Evolutionary conservation across 2,888 invertebrate genomes (phyloP).

Genomic region (Calephelis perditalis): DNA sequence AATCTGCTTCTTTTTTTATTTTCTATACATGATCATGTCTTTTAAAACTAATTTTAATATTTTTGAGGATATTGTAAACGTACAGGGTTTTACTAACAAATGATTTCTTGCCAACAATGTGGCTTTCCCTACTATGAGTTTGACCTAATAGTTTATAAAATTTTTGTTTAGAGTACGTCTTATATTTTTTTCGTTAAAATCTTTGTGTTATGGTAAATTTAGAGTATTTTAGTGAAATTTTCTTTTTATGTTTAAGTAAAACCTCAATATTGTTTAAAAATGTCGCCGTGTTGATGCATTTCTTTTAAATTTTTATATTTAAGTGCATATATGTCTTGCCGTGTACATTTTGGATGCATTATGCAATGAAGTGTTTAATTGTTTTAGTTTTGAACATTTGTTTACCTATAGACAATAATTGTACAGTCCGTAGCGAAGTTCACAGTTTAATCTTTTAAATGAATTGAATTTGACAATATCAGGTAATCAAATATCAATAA

Average conservation of each 20-base stretch:
- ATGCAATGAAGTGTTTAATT: slow-evolving; percentile 8
- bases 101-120: no score
- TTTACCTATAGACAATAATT: slow-evolving; percentile 13
- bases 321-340: not conserved
- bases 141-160: not conserved
- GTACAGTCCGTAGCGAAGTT: slow-evolving; percentile 9
- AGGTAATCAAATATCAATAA: slow-evolving; percentile 13
- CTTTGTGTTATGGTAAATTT: not conserved
- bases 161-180: not conserved
- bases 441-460: slow-evolving; percentile 10
- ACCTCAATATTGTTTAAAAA: not conserved
- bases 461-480: slow-evolving; percentile 9
- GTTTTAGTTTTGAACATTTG: slow-evolving; percentile 1
- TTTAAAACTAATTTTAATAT: no score
- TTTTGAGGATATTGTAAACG: no score
- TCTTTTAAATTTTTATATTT: not conserved
- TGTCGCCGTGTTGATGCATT: slow-evolving; percentile 3
- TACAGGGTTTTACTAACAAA: no score
- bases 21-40: no score
- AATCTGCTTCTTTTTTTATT: no score
- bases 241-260: not conserved
- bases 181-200: not conserved
- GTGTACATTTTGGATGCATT: slow-evolving; percentile 2
- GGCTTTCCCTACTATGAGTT: no score
- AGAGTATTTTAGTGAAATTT: slow-evolving; percentile 5